phyloP scores from a whole-genome alignment of 2,113 vertebrate genomes.

The Hyaena hyaena region DNA sequence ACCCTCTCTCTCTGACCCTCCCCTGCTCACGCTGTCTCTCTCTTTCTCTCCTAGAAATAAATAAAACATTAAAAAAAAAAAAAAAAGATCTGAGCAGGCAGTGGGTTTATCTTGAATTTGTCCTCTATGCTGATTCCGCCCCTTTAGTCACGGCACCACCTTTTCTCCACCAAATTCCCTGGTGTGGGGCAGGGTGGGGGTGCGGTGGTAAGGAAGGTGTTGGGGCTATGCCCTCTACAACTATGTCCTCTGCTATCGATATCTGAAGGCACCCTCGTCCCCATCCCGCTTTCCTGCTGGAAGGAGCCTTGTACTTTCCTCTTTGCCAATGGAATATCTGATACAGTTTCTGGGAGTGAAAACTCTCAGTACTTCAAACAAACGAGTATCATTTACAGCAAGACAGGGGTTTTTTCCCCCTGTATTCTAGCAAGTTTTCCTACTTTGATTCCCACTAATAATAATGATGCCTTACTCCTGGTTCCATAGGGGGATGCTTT shows the following conservation, averaged over 20 bases:
- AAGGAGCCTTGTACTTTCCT: neutral
- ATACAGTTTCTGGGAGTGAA: neutral
- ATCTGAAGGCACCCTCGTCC: neutral
- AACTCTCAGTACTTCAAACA: neutral
- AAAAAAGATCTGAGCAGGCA: neutral
- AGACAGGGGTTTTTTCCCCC: no score
- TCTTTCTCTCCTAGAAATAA: no score
- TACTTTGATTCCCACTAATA: neutral
- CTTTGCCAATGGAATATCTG: neutral
- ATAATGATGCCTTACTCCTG: neutral
- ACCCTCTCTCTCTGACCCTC: no score
- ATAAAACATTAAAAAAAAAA: no score
- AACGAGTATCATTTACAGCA: neutral
- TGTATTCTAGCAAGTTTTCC: neutral
- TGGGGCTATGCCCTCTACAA: rapidly evolving
- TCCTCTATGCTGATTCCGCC: neutral
- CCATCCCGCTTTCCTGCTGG: neutral
- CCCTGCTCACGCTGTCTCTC: no score
- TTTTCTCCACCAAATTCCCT: neutral
- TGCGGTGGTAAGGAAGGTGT: neutral
- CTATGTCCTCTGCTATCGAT: neutral
- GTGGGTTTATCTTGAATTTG: neutral
- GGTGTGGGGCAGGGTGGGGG: neutral
- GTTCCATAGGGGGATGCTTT: neutral
- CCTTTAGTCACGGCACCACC: neutral